Evolutionary conservation across 2,888 invertebrate species (phyloP), one percentile per base, ranked within the genome.

Genomic region (Volucella inanis): DNA sequence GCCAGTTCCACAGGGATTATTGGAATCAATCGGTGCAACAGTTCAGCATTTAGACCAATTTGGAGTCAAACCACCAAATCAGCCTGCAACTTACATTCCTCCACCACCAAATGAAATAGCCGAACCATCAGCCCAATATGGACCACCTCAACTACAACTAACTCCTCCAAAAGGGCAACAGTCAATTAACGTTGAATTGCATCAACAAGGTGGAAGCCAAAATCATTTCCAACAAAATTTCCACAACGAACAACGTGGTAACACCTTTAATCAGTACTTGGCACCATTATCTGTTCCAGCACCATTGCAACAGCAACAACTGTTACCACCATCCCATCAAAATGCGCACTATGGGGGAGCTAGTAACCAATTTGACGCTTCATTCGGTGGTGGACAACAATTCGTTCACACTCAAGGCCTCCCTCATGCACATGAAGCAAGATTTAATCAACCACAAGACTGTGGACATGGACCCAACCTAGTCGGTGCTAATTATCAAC

Each of bases 1-100:
- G n/a, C 94, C 95, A 0, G 95, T 96, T 0, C 96, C 96, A 0
- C 93, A 94, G 64, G 95, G 95, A 0, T 91, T 96, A 4, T 92
- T 96, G 3, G 94, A 95, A 87, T 95, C 94, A 65, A 94, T 95
- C 84, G 95, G 94, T 0, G 94, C 95, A 65, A 93, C 93, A 0
- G 94, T 94, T 0, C 93, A 94, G 61, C 94, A 94, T 15, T 94
- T 95, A 87, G 95, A 95, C 89, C 91, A 92, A 15, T 94, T 93
- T 80, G 94, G 94, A 0, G 91, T 93, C 2, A 94, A 94, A 76
- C 93, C 94, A 62, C 89, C 91, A 0, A 90, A 92, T 10, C 93
- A 93, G 87, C 92, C 93, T 0, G 93, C 93, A 0, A 91, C 94
- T 0, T 95, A 95, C 88, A 91, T 95, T 45, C 94, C 95, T 0